Percentiles rank a stretch among this genome's conserved stretches.
phyloP scores from a whole-genome alignment of 2,888 invertebrate species.

The Ormyrus labotus region DNA sequence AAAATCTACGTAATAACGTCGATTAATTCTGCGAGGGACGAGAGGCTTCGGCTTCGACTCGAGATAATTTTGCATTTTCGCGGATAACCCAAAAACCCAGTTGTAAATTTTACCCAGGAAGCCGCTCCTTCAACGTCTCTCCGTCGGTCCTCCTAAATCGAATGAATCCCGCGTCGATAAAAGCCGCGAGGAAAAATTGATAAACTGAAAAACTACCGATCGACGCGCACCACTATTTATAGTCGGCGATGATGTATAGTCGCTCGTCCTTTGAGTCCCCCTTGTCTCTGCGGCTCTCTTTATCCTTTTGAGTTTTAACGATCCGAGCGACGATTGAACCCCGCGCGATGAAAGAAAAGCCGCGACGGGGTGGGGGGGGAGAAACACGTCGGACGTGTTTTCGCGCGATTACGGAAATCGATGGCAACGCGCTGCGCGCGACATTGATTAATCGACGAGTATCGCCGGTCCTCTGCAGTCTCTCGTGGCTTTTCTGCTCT shows the following conservation, averaged over 20 bases:
- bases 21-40: too few relatives aligned
- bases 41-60: too few relatives aligned
- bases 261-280: not conserved
- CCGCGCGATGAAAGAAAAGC: not conserved
- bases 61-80: too few relatives aligned
- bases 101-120: too few relatives aligned
- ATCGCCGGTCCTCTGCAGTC: not conserved
- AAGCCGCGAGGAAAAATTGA: not conserved
- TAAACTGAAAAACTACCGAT: not conserved
- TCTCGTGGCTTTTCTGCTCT: not conserved
- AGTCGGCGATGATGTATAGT: not conserved
- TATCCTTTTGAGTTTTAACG: slow-evolving; percentile 33
- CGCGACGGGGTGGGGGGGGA: not conserved
- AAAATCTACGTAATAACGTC: too few relatives aligned
- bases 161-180: too few relatives aligned
- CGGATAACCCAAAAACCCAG: too few relatives aligned
- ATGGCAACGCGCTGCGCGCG: slow-evolving; percentile 29
- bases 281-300: not conserved
- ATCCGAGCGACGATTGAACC: slow-evolving; percentile 22
- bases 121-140: too few relatives aligned
- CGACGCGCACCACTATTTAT: not conserved
- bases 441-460: slow-evolving; percentile 51
- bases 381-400: slow-evolving; percentile 15
- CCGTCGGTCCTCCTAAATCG: too few relatives aligned
- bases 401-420: slow-evolving; percentile 45